Evolutionary conservation across 1,140 invertebrate species (phyloP).

Genomic region (Helicoverpa armigera): DNA sequence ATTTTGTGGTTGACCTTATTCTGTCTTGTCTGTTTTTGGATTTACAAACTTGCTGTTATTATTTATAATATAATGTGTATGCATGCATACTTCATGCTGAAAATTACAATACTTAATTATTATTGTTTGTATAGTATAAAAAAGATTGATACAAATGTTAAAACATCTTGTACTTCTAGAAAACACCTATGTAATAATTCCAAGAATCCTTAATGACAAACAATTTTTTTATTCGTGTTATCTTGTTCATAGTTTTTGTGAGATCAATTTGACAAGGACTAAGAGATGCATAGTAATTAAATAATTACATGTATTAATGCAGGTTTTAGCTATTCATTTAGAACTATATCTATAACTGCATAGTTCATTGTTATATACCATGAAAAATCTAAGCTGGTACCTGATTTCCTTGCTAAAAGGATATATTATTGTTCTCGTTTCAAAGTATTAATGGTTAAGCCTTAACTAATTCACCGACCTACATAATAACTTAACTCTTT

Average conservation of each 20-base stretch:
- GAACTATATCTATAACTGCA: no score
- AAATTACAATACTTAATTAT: no score
- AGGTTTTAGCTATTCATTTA: background rate
- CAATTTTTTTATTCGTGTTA: constrained; percentile 44
- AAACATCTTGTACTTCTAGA: background rate
- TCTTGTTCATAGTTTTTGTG: constrained; percentile 45
- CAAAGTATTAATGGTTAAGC: background rate
- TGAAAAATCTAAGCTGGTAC: no score
- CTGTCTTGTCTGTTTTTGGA: background rate
- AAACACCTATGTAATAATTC: constrained; percentile 42
- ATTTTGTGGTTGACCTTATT: no score
- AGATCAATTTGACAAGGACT: constrained; percentile 41
- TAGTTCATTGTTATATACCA: no score
- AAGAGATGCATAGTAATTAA: background rate
- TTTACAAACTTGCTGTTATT: no score
- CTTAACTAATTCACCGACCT: background rate
- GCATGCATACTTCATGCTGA: no score
- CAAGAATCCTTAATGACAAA: constrained; percentile 53
- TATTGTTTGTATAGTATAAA: no score
- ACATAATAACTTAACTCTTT: background rate
- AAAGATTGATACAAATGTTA: no score
- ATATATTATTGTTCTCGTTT: no score
- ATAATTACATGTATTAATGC: constrained; percentile 18
- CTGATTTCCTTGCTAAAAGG: no score
- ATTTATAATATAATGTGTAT: no score